Conservation (phyloP, 2,888 invertebrate genomes). For the Cephus pulcher region DNA sequence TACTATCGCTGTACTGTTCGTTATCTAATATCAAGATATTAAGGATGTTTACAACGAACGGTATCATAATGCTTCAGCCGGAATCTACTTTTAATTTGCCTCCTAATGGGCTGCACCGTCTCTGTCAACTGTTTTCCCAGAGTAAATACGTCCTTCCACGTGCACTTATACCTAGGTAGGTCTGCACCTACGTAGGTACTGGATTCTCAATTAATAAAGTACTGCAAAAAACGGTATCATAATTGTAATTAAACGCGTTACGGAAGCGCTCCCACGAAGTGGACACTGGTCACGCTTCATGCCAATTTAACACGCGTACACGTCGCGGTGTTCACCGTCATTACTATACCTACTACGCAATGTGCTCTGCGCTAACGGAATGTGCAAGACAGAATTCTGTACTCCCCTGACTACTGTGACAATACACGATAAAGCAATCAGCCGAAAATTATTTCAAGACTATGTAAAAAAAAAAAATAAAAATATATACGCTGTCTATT, state of each 20-base stretch:
- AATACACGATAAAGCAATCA: background rate
- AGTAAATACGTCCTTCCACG: background rate
- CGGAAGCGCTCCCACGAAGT: conserved; percentile 41
- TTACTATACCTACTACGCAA: background rate
- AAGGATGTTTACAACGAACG: background rate
- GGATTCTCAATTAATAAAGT: conserved; percentile 45
- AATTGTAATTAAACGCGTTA: conserved; percentile 56
- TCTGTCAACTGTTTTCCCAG: background rate
- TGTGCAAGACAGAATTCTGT: background rate
- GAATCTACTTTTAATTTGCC: background rate
- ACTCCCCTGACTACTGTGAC: background rate
- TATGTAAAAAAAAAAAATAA: too few relatives aligned
- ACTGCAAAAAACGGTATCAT: conserved; percentile 51
- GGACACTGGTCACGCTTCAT: conserved; percentile 62
- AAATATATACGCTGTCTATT: background rate
- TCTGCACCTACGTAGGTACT: background rate
- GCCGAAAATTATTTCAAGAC: background rate
- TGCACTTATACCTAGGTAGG: background rate
- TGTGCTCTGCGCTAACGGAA: background rate
- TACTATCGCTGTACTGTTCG: background rate
- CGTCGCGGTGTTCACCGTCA: background rate
- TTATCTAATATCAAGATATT: too few relatives aligned
- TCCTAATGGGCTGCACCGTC: too few relatives aligned
- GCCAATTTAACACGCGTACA: conserved; percentile 55
- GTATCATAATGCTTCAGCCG: background rate